Conservation (phyloP, 2,888 invertebrate species). For the Emesis russula region DNA sequence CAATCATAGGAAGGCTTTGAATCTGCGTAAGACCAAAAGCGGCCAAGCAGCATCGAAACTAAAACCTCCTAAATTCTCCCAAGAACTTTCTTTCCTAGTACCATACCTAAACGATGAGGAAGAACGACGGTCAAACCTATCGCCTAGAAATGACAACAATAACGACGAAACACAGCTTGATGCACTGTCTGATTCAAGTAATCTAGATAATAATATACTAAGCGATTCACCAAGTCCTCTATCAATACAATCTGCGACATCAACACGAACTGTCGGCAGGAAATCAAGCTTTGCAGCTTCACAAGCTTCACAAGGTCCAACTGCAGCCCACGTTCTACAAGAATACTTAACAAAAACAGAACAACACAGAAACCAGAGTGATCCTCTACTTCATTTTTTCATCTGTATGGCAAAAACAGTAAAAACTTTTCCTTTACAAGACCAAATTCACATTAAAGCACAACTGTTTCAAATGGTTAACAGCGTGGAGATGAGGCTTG, state of each 20-base stretch:
- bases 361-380: constrained; percentile 48
- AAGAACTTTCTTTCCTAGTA: constrained; percentile 71
- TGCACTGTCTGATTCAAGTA: constrained; percentile 28
- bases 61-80: constrained; percentile 76
- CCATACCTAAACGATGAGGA: constrained; percentile 77
- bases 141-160: constrained; percentile 32
- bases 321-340: constrained; percentile 58
- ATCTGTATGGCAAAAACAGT: constrained; percentile 72
- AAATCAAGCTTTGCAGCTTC: constrained; percentile 29
- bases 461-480: constrained; percentile 67
- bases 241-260: constrained; percentile 15
- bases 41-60: constrained; percentile 79
- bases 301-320: constrained; percentile 33
- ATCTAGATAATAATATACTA: constrained; percentile 24
- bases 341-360: constrained; percentile 54
- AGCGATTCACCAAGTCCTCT: constrained; percentile 6
- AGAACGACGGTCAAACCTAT: constrained; percentile 51
- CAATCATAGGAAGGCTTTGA: constrained; percentile 68
- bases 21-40: constrained; percentile 79
- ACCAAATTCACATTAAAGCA: constrained; percentile 77
- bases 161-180: constrained; percentile 13
- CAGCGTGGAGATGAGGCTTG: constrained; percentile 53
- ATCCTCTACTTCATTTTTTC: constrained; percentile 70
- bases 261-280: constrained; percentile 3
- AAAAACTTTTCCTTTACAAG: constrained; percentile 65